Conservation (phyloP, 2,113 vertebrate genomes). For the Piprites chloris region DNA sequence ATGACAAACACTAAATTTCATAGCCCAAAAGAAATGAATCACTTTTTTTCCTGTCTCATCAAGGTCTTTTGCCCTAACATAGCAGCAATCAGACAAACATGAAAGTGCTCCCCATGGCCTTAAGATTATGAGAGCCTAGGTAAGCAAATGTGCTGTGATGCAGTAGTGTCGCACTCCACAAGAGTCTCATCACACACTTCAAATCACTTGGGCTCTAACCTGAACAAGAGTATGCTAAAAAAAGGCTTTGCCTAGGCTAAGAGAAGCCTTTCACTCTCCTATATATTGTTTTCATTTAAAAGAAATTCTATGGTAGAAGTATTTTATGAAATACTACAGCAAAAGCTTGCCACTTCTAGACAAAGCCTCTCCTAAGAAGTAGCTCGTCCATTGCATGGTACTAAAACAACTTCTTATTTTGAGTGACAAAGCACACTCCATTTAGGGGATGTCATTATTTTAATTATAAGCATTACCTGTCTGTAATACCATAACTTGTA, state of each 20-base stretch:
- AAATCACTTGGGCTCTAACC: not conserved
- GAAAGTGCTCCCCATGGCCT: not conserved
- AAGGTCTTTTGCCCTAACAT: not conserved
- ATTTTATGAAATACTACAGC: not conserved
- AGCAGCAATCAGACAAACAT: not conserved
- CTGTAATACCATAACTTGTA: not conserved
- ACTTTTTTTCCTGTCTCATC: not conserved
- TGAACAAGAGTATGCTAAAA: not conserved
- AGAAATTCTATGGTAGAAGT: not conserved
- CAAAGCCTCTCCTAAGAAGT: not conserved
- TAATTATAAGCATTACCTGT: not conserved
- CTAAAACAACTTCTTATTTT: not conserved
- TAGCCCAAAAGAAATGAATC: not conserved
- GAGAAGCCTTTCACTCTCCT: not conserved
- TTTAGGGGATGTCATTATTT: not conserved
- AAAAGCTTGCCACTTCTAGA: not conserved
- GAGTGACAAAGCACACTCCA: not conserved
- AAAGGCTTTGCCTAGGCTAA: not conserved
- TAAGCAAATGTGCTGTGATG: not conserved
- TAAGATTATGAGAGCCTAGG: not conserved
- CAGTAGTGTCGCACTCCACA: not conserved
- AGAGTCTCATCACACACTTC: not conserved
- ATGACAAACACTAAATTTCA: not conserved
- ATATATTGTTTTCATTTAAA: not conserved
- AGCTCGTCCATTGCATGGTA: not conserved